Evolutionary conservation across 2,797 vertebrate species (phyloP), one percentile per base, ranked within the genome.

Genomic region (Petrocephalus schoutedeni): DNA sequence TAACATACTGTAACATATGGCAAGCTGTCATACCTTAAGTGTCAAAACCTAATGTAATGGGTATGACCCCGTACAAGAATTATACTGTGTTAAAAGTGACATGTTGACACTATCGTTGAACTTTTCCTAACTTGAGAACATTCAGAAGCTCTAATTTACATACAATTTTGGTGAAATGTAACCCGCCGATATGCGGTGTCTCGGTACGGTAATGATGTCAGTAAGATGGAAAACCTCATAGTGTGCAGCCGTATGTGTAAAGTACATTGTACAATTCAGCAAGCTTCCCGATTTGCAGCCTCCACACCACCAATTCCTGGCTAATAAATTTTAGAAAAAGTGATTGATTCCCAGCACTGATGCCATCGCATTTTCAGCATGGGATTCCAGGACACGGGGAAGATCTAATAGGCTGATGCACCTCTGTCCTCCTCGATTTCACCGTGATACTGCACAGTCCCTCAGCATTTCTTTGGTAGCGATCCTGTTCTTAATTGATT

Each of bases 351-450:
- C 85, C 41, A 21, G 58, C 36, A 64, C 83, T 86, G 28, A 54
- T 85, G 23, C 14, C 67, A 74, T 74, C 32, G n/a, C 51, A 57
- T 77, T n/a, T 45, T 49, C 16, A 86, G 83, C 41, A 3, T 53
- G 32, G 23, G 80, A 23, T 88, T 88, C 87, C 87, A 32, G 67
- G 83, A 88, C 16, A 23, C n/a, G 45, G 83, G 8, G 23, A 53
- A 49, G 83, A 88, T 86, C 83, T 51, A 71, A 45, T 71, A 67
- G 64, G 45, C 87, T 77, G 87, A 86, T 86, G 53, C 12, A 67
- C 86, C 51, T 51, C 83, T 16, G 61, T 74, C 87, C 61, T 64
- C 61, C 41, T 88, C 61, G 19, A 51, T 67, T 36, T 56, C 82
- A 59, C 53, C 32, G 53, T 86, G 83, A 51, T 51, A 54, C 58